A percentile compares a stretch with the other conserved stretches of the same genome.
Evolutionary conservation across 2,113 vertebrate genomes (phyloP).

Genomic region (Rhinoptilus africanus): DNA sequence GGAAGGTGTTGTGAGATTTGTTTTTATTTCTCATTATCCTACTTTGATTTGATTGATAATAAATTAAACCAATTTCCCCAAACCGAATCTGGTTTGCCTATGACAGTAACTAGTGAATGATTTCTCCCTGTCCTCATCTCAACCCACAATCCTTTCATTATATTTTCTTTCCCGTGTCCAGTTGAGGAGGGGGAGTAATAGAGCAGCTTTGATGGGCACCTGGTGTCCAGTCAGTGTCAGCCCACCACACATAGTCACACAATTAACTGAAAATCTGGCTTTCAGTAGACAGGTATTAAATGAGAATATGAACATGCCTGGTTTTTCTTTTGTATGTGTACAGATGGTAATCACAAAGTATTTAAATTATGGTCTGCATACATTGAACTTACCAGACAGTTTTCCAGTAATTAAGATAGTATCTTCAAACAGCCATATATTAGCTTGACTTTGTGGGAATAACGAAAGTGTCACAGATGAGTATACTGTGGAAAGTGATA

Average conservation of each 20-base stretch:
- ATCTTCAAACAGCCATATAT: slow-evolving; percentile 92
- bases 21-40: neutral
- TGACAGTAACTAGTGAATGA: neutral
- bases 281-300: neutral
- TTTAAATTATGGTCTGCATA: neutral
- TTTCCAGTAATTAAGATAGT: slow-evolving; percentile 87
- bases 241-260: neutral
- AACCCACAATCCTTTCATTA: neutral
- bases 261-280: neutral
- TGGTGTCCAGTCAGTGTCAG: neutral
- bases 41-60: neutral
- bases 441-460: slow-evolving; percentile 84
- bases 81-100: neutral
- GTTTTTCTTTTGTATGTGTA: neutral
- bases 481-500: slow-evolving; percentile 79
- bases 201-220: neutral
- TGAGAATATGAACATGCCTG: neutral
- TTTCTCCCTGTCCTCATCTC: neutral
- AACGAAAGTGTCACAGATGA: slow-evolving; percentile 85
- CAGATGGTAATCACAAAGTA: neutral
- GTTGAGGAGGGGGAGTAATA: neutral
- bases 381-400: slow-evolving; percentile 79
- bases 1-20: neutral
- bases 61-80: neutral
- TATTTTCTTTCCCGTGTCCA: neutral